These are phyloP conservation scores for Epinotia bilunana DNA, from an alignment of 2,888 invertebrate species.

Conservation along the genomic window DNA sequence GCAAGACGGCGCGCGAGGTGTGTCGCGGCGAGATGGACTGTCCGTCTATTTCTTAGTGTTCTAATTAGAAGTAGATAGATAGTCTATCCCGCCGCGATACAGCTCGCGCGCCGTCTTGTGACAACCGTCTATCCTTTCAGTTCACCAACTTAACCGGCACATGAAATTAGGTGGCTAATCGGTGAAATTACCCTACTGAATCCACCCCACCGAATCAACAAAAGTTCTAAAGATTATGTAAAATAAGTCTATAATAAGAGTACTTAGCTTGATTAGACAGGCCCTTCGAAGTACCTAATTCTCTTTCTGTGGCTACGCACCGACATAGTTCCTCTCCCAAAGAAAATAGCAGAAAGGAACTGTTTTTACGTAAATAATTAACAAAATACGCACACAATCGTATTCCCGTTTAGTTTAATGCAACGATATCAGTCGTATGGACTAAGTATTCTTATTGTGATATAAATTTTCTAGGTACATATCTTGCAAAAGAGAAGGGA, in stretches of 20 bases:
- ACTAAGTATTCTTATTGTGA: not conserved
- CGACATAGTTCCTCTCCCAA: not conserved
- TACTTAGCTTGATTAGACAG: too few species aligned
- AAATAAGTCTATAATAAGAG: not conserved
- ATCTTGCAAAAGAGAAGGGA: too few species aligned
- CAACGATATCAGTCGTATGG: constrained; percentile 20
- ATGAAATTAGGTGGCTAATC: too few species aligned
- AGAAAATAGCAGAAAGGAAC: constrained; percentile 4
- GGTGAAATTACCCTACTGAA: not conserved
- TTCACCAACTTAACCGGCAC: too few species aligned
- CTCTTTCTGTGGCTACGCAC: not conserved
- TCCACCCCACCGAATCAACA: not conserved
- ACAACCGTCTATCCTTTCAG: not conserved
- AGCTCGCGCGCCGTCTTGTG: too few species aligned
- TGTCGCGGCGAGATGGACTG: too few species aligned
- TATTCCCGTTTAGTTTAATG: not conserved
- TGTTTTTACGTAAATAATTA: constrained; percentile 21
- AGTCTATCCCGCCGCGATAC: too few species aligned
- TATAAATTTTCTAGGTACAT: too few species aligned
- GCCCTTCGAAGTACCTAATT: not conserved
- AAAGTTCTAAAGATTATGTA: not conserved
- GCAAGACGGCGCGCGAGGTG: too few species aligned
- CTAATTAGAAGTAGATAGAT: too few species aligned
- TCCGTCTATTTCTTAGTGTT: too few species aligned
- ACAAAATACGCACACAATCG: constrained; percentile 14